Evolutionary conservation across 2,888 invertebrate species (phyloP).

Genomic region (Hypena proboscidalis): DNA sequence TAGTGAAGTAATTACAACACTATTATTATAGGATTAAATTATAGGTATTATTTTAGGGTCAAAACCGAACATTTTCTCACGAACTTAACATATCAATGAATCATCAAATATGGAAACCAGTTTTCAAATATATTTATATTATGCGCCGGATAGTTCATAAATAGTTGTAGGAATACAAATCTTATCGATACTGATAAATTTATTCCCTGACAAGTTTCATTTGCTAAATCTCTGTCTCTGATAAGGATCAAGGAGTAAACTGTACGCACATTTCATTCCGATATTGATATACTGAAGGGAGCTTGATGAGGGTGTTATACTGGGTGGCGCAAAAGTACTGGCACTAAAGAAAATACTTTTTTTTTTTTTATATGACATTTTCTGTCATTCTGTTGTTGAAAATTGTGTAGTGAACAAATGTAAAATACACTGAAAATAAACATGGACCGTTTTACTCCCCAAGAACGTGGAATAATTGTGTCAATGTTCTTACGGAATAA

Average conservation of each 20-base stretch:
- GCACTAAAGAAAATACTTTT: too few species aligned
- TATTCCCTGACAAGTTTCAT: conserved; percentile 61
- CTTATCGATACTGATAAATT: conserved; percentile 60
- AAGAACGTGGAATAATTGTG: too few species aligned
- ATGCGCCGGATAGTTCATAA: conserved; percentile 40
- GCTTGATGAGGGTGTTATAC: too few species aligned
- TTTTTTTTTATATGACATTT: too few species aligned
- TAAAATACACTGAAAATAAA: too few species aligned
- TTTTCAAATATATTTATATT: conserved; percentile 49
- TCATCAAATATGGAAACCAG: conserved; percentile 51
- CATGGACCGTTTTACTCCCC: too few species aligned
- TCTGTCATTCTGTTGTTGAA: too few species aligned
- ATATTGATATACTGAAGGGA: conserved; percentile 35
- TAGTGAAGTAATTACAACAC: conserved; percentile 6
- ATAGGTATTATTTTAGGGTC: conserved; percentile 15
- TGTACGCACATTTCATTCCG: conserved; percentile 36
- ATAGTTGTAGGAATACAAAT: conserved; percentile 55
- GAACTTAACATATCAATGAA: conserved; percentile 50
- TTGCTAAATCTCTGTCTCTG: conserved; percentile 53
- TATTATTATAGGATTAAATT: conserved; percentile 16
- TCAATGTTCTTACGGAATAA: too few species aligned
- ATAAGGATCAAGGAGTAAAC: conserved; percentile 55
- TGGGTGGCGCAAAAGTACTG: too few species aligned
- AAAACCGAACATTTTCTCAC: conserved; percentile 30
- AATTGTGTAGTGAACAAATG: too few species aligned